phyloP scores from a whole-genome alignment of 2,888 invertebrate genomes.

The Agrotis clavis region DNA sequence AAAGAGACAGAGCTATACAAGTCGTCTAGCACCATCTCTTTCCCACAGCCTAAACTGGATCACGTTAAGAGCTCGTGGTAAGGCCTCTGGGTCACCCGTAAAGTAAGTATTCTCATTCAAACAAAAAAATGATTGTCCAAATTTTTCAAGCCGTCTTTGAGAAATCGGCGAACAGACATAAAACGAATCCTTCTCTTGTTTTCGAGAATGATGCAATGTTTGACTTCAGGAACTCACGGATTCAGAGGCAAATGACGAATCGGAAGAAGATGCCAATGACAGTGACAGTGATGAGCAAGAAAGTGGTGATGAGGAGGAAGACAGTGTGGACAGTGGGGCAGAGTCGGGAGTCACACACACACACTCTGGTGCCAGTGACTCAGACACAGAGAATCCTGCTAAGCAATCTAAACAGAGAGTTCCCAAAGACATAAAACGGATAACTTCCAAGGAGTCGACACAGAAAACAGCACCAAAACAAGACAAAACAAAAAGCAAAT shows the following conservation, averaged over 20 bases:
- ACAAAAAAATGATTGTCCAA: no score
- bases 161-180: no score
- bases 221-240: slow-evolving; percentile 77
- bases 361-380: slow-evolving; percentile 68
- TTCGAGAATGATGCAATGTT: not conserved
- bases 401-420: slow-evolving; percentile 31
- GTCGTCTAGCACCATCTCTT: no score
- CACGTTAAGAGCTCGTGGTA: no score
- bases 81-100: no score
- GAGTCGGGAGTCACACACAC: slow-evolving; percentile 78
- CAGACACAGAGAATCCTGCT: slow-evolving; percentile 66
- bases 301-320: slow-evolving; percentile 69
- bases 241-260: slow-evolving; percentile 78
- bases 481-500: slow-evolving; percentile 30
- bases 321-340: slow-evolving; percentile 85
- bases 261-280: slow-evolving; percentile 70
- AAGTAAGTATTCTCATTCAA: no score
- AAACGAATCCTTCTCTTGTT: no score
- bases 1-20: no score
- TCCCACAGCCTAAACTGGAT: no score
- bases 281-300: slow-evolving; percentile 74
- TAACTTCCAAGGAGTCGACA: slow-evolving; percentile 35
- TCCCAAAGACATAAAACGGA: slow-evolving; percentile 44
- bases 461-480: slow-evolving; percentile 46
- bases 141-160: no score